These are phyloP conservation scores for Hestina assimilis DNA, from an alignment of 1,140 invertebrate genomes.

Conservation along the genomic window DNA sequence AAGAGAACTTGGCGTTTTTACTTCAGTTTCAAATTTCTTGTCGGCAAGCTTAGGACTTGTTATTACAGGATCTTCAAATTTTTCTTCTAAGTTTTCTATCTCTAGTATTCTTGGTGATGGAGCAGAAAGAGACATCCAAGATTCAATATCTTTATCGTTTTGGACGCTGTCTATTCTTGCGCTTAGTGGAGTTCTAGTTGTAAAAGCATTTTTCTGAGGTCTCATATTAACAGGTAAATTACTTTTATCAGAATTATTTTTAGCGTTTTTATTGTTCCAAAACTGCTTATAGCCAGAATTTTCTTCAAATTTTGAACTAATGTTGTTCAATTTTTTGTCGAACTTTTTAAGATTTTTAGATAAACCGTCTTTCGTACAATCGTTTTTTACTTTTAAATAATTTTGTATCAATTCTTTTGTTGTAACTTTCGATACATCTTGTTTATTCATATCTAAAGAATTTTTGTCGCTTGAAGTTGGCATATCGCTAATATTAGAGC, in stretches of 20 bases:
- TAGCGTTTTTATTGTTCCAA: constrained; percentile 55
- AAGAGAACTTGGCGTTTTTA: constrained; percentile 2
- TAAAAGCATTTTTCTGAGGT: constrained; percentile 49
- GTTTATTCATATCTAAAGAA: constrained; percentile 36
- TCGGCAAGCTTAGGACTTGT: constrained; percentile 13
- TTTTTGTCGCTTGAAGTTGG: constrained; percentile 39
- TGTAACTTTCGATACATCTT: constrained; percentile 59
- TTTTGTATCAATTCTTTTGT: constrained; percentile 69
- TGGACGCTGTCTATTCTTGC: constrained; percentile 65
- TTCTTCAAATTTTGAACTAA: constrained; percentile 39
- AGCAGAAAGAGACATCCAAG: constrained; percentile 73
- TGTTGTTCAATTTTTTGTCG: constrained; percentile 51
- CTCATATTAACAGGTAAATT: constrained; percentile 39
- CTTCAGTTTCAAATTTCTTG: constrained; percentile 9
- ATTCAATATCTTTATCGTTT: constrained; percentile 73
- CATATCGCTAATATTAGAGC: constrained; percentile 26
- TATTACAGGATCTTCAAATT: constrained; percentile 2
- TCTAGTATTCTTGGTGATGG: constrained; percentile 57
- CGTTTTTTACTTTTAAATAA: constrained; percentile 68
- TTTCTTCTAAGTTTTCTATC: constrained; percentile 32
- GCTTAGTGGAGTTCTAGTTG: constrained; percentile 44
- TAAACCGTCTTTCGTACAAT: constrained; percentile 45
- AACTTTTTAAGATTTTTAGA: constrained; percentile 48
- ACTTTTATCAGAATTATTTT: constrained; percentile 33
- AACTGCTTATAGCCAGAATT: constrained; percentile 45